Conservation (phyloP, 1,140 invertebrate genomes). For the Drosophila busckii region DNA sequence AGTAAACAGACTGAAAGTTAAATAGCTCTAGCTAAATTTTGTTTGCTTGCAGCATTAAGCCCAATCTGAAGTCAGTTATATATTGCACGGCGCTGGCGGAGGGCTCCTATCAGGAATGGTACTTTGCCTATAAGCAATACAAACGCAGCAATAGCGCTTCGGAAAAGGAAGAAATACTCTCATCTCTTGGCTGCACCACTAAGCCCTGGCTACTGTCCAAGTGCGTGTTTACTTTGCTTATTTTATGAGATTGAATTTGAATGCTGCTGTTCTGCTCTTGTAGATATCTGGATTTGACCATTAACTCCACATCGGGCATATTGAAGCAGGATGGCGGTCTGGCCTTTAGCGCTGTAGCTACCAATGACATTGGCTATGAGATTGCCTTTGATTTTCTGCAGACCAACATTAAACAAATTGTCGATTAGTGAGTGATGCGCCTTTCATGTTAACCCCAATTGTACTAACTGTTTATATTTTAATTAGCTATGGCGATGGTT, state of each 20-base stretch:
- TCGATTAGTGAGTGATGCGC: slow-evolving; percentile 80
- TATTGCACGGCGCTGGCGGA: slow-evolving; percentile 82
- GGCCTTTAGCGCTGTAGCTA: slow-evolving; percentile 78
- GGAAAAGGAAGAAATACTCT: slow-evolving; percentile 82
- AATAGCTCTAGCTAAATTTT: background rate
- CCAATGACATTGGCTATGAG: slow-evolving; percentile 79
- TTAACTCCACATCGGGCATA: slow-evolving; percentile 79
- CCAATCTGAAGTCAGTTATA: slow-evolving; percentile 79
- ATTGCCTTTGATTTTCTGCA: slow-evolving; percentile 80
- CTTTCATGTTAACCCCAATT: too few relatives aligned
- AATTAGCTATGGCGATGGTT: slow-evolving; percentile 80
- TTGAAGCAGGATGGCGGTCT: slow-evolving; percentile 80
- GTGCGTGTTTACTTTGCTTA: slow-evolving; percentile 70
- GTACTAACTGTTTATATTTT: background rate
- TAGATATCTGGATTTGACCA: slow-evolving; percentile 80
- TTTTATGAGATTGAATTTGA: background rate
- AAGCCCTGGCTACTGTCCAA: slow-evolving; percentile 76
- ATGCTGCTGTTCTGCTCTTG: background rate
- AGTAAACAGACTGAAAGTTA: slow-evolving; percentile 1
- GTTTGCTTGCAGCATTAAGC: slow-evolving; percentile 74
- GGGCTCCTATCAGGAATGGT: slow-evolving; percentile 80
- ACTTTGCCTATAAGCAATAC: slow-evolving; percentile 81
- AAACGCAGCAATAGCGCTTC: slow-evolving; percentile 80
- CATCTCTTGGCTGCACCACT: slow-evolving; percentile 81
- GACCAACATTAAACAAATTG: slow-evolving; percentile 78